phyloP scores from a whole-genome alignment of 2,113 vertebrate genomes.

The Arizona elegans region DNA sequence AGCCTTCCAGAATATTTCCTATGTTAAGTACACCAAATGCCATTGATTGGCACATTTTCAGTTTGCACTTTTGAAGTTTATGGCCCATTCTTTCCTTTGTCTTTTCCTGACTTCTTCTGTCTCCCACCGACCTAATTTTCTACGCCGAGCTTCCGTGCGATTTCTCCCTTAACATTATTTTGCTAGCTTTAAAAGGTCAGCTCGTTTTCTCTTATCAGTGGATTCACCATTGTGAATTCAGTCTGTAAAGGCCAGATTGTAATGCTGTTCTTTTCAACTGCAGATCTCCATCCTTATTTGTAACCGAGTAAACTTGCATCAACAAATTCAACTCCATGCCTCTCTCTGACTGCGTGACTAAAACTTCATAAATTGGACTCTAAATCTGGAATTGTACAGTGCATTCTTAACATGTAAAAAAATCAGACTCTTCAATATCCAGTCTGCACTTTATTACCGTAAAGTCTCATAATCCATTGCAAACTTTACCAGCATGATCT shows the following conservation, averaged over 20 bases:
- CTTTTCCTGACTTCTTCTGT: background rate
- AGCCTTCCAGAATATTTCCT: background rate
- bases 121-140: background rate
- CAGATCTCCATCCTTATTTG: background rate
- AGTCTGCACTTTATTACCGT: background rate
- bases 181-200: background rate
- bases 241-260: background rate
- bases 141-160: background rate
- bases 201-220: background rate
- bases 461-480: background rate
- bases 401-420: background rate
- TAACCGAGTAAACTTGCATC: background rate
- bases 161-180: background rate
- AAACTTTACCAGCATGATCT: background rate
- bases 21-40: background rate
- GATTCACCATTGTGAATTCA: background rate
- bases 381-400: background rate
- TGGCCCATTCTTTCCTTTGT: background rate
- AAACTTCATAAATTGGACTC: background rate
- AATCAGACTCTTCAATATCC: background rate
- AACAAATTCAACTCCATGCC: background rate
- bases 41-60: background rate
- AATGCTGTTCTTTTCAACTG: background rate
- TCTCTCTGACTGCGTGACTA: background rate
- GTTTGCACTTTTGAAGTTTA: background rate